Evolutionary conservation across 2,113 vertebrate species (phyloP).

Genomic region (Muntiacus reevesi): DNA sequence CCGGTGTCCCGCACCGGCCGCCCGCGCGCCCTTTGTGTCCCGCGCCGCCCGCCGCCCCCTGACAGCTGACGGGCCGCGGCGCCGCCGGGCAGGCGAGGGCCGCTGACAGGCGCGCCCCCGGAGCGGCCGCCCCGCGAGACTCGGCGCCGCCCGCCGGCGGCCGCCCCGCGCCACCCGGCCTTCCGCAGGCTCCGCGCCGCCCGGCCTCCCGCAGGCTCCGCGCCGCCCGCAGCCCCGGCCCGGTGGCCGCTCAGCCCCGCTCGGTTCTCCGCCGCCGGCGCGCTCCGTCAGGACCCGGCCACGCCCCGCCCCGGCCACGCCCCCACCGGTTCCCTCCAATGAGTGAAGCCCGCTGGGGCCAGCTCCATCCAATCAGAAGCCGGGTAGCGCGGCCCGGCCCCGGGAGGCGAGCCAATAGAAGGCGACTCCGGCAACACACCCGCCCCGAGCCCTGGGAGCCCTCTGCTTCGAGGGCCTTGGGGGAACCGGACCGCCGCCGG

Average conservation of each 20-base stretch:
- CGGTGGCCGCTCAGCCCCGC: background rate
- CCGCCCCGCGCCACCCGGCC: background rate
- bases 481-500: background rate
- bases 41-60: constrained; percentile 19
- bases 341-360: constrained; percentile 37
- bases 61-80: constrained; percentile 46
- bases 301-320: background rate
- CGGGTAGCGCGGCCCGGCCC: constrained; percentile 17
- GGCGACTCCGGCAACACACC: constrained; percentile 47
- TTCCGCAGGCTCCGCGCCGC: background rate
- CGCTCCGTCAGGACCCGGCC: constrained; percentile 53
- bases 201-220: background rate
- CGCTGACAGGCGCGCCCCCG: constrained; percentile 43
- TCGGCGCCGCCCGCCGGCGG: background rate
- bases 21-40: constrained; percentile 75
- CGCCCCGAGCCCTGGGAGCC: constrained; percentile 35
- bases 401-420: constrained; percentile 63
- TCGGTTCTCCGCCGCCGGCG: constrained; percentile 26
- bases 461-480: background rate
- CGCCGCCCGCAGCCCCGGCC: background rate
- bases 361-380: constrained; percentile 58
- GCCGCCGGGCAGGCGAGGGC: background rate
- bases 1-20: background rate
- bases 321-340: constrained; percentile 66
- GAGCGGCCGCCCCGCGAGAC: background rate